phyloP scores from a whole-genome alignment of 1,140 invertebrate genomes.

The Cryptotermes secundus region DNA sequence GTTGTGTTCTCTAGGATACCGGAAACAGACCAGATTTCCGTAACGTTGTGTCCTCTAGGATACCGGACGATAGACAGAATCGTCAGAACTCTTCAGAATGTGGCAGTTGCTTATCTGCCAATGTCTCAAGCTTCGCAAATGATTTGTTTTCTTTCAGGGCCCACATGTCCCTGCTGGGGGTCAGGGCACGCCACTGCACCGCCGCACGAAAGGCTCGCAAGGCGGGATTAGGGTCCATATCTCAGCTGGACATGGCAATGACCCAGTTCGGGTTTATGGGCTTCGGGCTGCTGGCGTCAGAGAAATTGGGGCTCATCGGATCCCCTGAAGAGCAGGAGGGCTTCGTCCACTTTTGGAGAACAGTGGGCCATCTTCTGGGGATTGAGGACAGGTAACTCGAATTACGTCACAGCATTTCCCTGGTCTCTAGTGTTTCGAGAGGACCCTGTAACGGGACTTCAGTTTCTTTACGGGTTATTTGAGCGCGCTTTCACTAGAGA shows the following conservation, averaged over 20 bases:
- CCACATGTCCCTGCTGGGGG: constrained; percentile 61
- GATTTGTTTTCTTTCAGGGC: constrained; percentile 38
- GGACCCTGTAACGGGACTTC: not conserved
- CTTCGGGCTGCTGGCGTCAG: constrained; percentile 63
- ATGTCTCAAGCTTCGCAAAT: no score
- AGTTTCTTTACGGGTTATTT: no score
- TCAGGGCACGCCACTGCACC: constrained; percentile 63
- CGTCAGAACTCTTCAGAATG: no score
- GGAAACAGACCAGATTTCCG: no score
- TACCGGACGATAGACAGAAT: no score
- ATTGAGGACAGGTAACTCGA: constrained; percentile 69
- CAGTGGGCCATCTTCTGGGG: constrained; percentile 77
- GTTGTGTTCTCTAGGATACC: no score
- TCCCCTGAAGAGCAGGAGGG: constrained; percentile 60
- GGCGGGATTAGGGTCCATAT: constrained; percentile 52
- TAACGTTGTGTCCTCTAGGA: no score
- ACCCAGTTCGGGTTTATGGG: constrained; percentile 89
- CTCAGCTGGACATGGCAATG: constrained; percentile 78
- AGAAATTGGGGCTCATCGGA: constrained; percentile 61
- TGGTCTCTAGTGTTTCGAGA: not conserved
- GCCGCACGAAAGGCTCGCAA: constrained; percentile 53
- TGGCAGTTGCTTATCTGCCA: no score
- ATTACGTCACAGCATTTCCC: not conserved
- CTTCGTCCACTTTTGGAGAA: constrained; percentile 80
- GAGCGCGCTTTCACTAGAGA: no score